These are phyloP conservation scores for Odontamblyopus rebecca DNA, from an alignment of 2,797 vertebrate species.

Conservation along the genomic window DNA sequence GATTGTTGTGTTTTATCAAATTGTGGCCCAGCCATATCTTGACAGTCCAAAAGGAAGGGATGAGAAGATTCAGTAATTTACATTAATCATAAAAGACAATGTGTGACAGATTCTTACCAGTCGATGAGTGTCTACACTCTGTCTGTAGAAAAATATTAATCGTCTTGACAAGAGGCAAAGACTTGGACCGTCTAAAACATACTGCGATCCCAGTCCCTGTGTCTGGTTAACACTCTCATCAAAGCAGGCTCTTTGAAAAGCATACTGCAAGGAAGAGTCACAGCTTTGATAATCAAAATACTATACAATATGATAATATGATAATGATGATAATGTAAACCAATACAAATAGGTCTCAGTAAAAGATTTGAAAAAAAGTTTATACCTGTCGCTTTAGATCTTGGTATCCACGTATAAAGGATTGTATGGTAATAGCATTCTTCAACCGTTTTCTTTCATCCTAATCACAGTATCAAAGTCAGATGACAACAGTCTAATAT, in stretches of 20 bases:
- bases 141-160: constrained; percentile 95
- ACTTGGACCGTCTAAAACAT: constrained; percentile 70
- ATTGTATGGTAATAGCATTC: constrained; percentile 97
- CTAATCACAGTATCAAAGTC: constrained; percentile 61
- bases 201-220: constrained; percentile 76
- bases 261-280: constrained; percentile 73
- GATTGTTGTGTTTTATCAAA: constrained; percentile 88
- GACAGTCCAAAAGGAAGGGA: constrained; percentile 42
- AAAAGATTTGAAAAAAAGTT: background rate
- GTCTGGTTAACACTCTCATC: constrained; percentile 82
- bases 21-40: constrained; percentile 97
- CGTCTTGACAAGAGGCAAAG: constrained; percentile 89
- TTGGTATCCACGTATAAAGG: constrained; percentile 92
- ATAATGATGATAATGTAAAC: background rate
- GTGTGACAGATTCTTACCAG: constrained; percentile 81
- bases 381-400: constrained; percentile 92
- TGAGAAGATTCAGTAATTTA: background rate
- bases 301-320: background rate
- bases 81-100: background rate
- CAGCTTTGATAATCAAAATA: background rate
- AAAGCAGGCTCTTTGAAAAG: constrained; percentile 88
- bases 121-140: constrained; percentile 89
- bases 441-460: constrained; percentile 95
- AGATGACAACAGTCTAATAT: background rate
- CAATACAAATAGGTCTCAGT: background rate